Percentiles rank a stretch among this genome's conserved stretches.
These are phyloP conservation scores for Scylla paramamosain DNA, from an alignment of 1,140 invertebrate species.

Conservation along the genomic window DNA sequence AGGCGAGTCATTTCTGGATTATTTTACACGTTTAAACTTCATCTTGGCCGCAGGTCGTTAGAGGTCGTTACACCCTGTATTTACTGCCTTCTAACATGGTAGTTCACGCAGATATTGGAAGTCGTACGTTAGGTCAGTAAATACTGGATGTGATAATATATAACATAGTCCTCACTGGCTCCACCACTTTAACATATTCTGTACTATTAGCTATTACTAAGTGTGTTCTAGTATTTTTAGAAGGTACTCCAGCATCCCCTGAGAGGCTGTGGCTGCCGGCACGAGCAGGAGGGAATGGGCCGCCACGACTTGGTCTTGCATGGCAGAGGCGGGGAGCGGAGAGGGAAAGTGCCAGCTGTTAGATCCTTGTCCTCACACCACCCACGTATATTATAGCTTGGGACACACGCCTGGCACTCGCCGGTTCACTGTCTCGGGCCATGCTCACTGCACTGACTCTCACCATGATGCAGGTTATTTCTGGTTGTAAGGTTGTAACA, in stretches of 20 bases:
- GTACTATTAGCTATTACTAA: conserved; percentile 8
- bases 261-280: background rate
- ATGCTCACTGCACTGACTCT: too few species aligned
- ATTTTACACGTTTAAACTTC: conserved; percentile 66
- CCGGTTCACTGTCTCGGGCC: too few species aligned
- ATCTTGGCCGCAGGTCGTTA: conserved; percentile 55
- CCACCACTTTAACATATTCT: conserved; percentile 45
- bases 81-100: conserved; percentile 68
- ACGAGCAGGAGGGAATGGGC: background rate
- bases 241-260: background rate
- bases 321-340: background rate
- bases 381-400: too few species aligned
- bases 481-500: too few species aligned
- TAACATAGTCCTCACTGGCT: conserved; percentile 44
- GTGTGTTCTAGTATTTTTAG: background rate
- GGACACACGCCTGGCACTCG: too few species aligned
- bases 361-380: too few species aligned
- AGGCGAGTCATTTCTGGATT: conserved; percentile 42
- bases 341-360: background rate
- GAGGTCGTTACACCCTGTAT: conserved; percentile 66
- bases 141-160: conserved; percentile 59
- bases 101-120: conserved; percentile 69
- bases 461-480: too few species aligned
- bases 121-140: conserved; percentile 65
- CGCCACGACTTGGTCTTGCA: background rate